Evolutionary conservation across 1,140 invertebrate species (phyloP).

Genomic region (Melanaphis sacchari): DNA sequence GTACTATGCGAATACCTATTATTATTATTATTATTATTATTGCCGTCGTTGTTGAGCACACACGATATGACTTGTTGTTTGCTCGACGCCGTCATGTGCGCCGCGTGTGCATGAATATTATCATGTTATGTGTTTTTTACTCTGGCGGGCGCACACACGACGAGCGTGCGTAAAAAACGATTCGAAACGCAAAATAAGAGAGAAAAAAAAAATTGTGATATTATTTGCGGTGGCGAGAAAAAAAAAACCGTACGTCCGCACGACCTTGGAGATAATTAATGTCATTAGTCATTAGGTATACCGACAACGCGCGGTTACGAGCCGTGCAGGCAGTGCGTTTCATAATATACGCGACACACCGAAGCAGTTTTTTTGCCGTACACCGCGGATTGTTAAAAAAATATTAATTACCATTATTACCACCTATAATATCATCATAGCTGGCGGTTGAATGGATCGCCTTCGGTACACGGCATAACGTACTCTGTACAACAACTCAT

Average conservation of each 20-base stretch:
- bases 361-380: background rate
- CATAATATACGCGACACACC: too few species aligned
- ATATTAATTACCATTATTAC: background rate
- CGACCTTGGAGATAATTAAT: slow-evolving; percentile 7
- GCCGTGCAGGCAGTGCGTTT: too few species aligned
- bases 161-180: background rate
- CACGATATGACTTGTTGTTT: background rate
- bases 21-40: background rate
- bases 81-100: background rate
- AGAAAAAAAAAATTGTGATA: background rate
- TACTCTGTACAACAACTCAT: too few species aligned
- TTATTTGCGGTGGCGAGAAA: slow-evolving; percentile 1
- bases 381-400: background rate
- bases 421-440: too few species aligned
- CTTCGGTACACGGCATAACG: too few species aligned
- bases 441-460: background rate
- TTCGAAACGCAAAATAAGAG: background rate
- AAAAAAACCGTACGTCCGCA: slow-evolving; percentile 8
- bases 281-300: too few species aligned
- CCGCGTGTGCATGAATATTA: background rate
- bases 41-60: background rate
- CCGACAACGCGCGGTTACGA: background rate
- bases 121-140: background rate
- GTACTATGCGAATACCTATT: background rate
- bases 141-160: background rate